Percentiles rank a stretch among this genome's conserved stretches.
phyloP scores from a whole-genome alignment of 2,797 vertebrate genomes.

The Valencia hispanica region DNA sequence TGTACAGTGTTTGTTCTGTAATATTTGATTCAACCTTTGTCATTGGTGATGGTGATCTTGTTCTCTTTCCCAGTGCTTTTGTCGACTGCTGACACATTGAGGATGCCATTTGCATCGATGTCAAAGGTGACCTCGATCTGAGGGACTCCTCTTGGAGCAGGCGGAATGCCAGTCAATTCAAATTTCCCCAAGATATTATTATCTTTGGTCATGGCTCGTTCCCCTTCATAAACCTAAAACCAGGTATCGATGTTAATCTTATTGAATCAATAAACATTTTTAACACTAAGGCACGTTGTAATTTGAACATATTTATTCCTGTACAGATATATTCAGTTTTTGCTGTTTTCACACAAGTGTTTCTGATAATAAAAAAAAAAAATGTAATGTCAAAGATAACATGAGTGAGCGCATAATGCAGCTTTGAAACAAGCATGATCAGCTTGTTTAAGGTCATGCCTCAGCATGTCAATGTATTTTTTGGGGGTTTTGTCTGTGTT shows the following conservation, averaged over 20 bases:
- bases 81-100: constrained; percentile 87
- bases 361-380: too few species aligned
- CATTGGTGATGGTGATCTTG: constrained; percentile 88
- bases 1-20: neutral
- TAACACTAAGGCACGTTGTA: neutral
- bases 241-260: constrained; percentile 19
- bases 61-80: constrained; percentile 89
- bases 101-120: constrained; percentile 86
- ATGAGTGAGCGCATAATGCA: neutral
- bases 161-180: constrained; percentile 85
- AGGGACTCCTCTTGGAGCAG: constrained; percentile 84
- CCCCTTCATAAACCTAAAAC: constrained; percentile 83
- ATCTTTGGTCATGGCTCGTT: constrained; percentile 87
- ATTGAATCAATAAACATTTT: constrained; percentile 5
- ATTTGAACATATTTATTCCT: neutral
- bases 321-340: neutral
- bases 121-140: constrained; percentile 88
- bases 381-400: too few species aligned
- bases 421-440: neutral
- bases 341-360: neutral
- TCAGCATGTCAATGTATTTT: neutral
- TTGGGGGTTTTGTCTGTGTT: too few species aligned
- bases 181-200: constrained; percentile 87
- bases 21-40: constrained; percentile 77
- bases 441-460: neutral